Evolutionary conservation across 2,888 invertebrate genomes (phyloP).

Genomic region (Drosophila aldrichi): DNA sequence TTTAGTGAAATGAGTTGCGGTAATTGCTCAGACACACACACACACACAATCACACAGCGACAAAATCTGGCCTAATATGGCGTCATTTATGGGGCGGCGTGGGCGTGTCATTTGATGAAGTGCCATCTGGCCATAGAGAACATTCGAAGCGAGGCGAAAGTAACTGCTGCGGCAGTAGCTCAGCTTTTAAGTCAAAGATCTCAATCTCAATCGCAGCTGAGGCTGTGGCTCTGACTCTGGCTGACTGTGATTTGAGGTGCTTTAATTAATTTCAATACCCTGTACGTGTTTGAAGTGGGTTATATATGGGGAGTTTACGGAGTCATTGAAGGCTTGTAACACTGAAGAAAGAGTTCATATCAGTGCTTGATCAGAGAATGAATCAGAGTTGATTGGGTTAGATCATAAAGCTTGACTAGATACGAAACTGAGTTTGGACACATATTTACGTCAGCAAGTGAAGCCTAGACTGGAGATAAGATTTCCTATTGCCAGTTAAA

Average conservation of each 20-base stretch:
- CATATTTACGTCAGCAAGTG: not conserved
- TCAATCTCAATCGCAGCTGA: conserved; percentile 22
- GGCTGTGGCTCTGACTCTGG: not conserved
- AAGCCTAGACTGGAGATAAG: not conserved
- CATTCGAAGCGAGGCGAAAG: conserved; percentile 26
- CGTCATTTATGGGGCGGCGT: conserved; percentile 52
- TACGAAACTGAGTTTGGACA: not conserved
- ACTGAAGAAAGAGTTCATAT: not conserved
- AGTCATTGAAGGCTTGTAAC: not conserved
- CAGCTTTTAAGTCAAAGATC: conserved; percentile 22
- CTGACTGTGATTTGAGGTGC: conserved; percentile 5
- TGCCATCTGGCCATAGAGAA: conserved; percentile 41
- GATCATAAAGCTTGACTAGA: not conserved
- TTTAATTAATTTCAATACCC: conserved; percentile 39
- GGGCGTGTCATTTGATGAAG: conserved; percentile 65
- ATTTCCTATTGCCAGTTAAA: not conserved
- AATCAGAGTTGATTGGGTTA: not conserved
- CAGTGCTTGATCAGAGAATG: not conserved
- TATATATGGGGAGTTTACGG: not conserved
- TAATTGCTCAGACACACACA: conserved; percentile 58
- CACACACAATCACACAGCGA: conserved; percentile 5
- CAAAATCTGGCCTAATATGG: conserved; percentile 44
- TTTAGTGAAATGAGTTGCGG: conserved; percentile 73
- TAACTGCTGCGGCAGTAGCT: conserved; percentile 25
- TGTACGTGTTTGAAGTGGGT: not conserved